Evolutionary conservation across 2,888 invertebrate species (phyloP).

Genomic region (Noctua janthe): DNA sequence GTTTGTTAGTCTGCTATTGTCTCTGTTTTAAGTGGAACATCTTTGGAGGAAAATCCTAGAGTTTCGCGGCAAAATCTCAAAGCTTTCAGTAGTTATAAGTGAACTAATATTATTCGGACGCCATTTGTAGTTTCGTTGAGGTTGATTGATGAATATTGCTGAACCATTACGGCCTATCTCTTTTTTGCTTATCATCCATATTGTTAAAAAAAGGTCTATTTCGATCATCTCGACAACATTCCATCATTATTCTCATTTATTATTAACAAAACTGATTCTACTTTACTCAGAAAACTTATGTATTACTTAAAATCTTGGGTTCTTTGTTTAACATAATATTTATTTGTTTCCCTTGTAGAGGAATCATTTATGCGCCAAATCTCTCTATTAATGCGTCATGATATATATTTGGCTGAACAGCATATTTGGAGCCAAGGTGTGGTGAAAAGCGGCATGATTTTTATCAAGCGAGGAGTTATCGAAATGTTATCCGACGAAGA

Average conservation of each 20-base stretch:
- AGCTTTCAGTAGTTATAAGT: conserved; percentile 18
- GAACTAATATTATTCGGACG: conserved; percentile 24
- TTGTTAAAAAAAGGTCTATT: conserved; percentile 22
- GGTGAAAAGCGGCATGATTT: conserved; percentile 85
- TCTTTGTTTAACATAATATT: neutral
- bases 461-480: conserved; percentile 85
- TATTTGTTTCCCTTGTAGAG: conserved; percentile 66
- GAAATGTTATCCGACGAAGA: conserved; percentile 90
- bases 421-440: conserved; percentile 86
- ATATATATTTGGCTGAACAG: conserved; percentile 83
- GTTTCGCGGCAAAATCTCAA: conserved; percentile 7
- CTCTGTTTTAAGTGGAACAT: conserved; percentile 31
- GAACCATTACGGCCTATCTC: conserved; percentile 27
- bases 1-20: conserved; percentile 59
- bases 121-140: conserved; percentile 40
- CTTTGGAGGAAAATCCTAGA: conserved; percentile 16
- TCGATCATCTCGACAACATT: conserved; percentile 17
- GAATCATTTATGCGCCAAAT: conserved; percentile 86
- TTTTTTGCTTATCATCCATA: conserved; percentile 54
- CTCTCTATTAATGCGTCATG: conserved; percentile 84
- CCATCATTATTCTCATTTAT: neutral
- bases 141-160: conserved; percentile 58
- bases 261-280: neutral
- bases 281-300: neutral
- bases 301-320: neutral